Base-by-base conservation (phyloP, 2,888 invertebrate species). In the Ctena decussata region DNA sequence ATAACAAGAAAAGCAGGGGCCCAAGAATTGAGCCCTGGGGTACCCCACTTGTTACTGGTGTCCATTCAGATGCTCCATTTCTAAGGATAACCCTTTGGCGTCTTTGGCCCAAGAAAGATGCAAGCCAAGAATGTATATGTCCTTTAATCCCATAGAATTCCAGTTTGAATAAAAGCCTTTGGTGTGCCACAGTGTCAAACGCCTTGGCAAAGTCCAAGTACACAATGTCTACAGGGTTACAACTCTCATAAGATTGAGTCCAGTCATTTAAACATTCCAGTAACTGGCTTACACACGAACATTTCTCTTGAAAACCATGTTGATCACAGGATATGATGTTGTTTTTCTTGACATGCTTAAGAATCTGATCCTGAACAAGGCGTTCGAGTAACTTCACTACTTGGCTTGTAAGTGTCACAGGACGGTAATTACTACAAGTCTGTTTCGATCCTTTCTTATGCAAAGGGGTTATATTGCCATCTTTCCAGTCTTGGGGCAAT, bases 211-310 rank as follows among this genome's bases (percentile, higher is more conserved):
- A 79, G 32, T 84, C 80, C 11, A 84, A 30, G 30, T 79, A 84
- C 15, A 80, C 60, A 24, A 75, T 60, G 44, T 84, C 83, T 18
- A 80, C 12, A 15, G 41, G 44, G 5, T 75, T 12, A 15, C 72
- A 35, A 0, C 75, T 30, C 49, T 84, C 84, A 6, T 76, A 41
- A 11, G 60, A 46, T n/a, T 41, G 30, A 12, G 80, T 46, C 73
- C 80, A 84, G 18, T 80, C 77, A 46, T 84, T 80, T 18, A 84
- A 21, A n/a, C 21, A 57, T 44, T 65, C 41, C 15, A 80, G 24
- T 6, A 80, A 41, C 35, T 84, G 79, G 11, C 39, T 60, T 15
- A 60, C 37, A 39, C 70, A 49, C 12, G 46, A 53, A n/a, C 78
- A 44, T 37, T 44, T 35, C 41, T 84, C 84, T n/a, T n/a, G n/a